Conservation (phyloP, 1,140 invertebrate genomes). For the Wiebesia pumilae region DNA sequence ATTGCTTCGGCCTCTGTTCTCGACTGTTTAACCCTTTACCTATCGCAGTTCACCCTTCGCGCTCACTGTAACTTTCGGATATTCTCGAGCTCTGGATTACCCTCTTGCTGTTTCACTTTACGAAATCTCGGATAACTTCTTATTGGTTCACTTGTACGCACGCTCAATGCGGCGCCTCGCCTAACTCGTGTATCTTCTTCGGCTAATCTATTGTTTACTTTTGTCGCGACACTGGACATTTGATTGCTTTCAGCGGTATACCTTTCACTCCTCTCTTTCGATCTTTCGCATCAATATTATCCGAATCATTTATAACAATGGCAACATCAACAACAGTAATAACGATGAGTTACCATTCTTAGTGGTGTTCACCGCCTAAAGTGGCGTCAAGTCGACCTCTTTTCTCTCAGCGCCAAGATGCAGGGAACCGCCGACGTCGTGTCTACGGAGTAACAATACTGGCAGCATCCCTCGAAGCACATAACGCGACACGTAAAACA, state of each 20-base stretch:
- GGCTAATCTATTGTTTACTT: not conserved
- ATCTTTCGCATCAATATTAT: not conserved
- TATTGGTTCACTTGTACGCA: not conserved
- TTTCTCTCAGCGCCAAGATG: not conserved
- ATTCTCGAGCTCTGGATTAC: not conserved
- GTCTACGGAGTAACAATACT: not conserved
- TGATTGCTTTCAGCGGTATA: not conserved
- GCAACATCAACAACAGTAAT: not conserved
- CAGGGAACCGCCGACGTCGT: not conserved
- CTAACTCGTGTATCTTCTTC: not conserved
- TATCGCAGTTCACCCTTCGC: not conserved
- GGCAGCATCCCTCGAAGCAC: constrained; percentile 6
- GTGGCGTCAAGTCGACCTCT: not conserved
- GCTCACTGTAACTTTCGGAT: not conserved
- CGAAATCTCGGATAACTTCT: not conserved
- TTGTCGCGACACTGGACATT: not conserved
- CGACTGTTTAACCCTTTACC: not conserved
- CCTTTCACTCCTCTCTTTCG: not conserved
- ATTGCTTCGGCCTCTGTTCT: not conserved
- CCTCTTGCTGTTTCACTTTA: too few species aligned
- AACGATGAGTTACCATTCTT: not conserved
- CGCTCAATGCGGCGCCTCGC: too few species aligned
- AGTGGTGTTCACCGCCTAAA: not conserved
- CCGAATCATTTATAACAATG: not conserved
- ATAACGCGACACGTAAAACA: not conserved